Evolutionary conservation across 2,113 vertebrate species (phyloP), one percentile per base, ranked within the genome.

Genomic region (Alethe diademata): DNA sequence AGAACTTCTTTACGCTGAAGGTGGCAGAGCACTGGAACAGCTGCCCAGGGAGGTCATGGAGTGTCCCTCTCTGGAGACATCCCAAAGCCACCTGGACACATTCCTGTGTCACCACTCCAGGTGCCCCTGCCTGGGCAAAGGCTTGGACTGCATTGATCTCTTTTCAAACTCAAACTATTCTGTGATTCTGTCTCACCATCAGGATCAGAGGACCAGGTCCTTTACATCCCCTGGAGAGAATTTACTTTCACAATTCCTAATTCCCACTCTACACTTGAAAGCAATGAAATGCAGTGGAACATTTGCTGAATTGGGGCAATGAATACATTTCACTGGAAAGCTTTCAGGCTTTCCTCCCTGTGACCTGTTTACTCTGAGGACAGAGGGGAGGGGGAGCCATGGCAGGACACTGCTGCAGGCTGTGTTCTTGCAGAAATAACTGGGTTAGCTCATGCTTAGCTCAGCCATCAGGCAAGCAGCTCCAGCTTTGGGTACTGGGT

Each of bases 391-490:
- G 42, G 28, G 12, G 56, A 95, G 78, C 70, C 70, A 38, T 90
- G 3, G 0, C 82, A 72, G 74, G 80, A 73, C 58, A 53, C 14
- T 70, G 88, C 91, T 93, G 71, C 86, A 72, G 78, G 71, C 78
- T 94, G n/a, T 67, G 74, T 54, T 87, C 85, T 40, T 60, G 57
- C 65, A 88, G 58, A 72, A 67, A 33, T 78, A 89, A 72, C 91
- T 92, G 76, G 89, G 86, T 76, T 95, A 91, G 85, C 70, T 75
- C 45, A 12, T 85, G 58, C 74, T 91, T 84, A 73, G 92, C 83
- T 86, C 70, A 86, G 70, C 60, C 60, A 70, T 60, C 70, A 58
- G 56, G 48, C 47, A 69, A 42, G 64, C 42, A 73, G 67, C 87
- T 93, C 83, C 50, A 78, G 58, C 75, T 75, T 71, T 8, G 65